A percentile compares a stretch with the other conserved stretches of the same genome.
Conservation (phyloP, 1,140 invertebrate genomes). For the Campodea augens region DNA sequence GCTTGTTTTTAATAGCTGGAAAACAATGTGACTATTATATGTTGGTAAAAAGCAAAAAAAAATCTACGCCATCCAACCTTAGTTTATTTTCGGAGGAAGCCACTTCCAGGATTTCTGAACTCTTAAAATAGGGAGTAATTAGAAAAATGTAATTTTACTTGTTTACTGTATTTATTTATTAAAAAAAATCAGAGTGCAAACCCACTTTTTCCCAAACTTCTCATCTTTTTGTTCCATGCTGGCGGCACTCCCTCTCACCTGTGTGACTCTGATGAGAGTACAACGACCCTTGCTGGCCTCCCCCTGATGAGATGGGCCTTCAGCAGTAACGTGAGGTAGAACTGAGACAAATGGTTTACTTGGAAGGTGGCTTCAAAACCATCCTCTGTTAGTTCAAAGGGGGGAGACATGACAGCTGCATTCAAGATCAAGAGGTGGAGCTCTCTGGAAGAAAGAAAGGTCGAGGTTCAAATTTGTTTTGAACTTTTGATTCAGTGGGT, state of each 20-base stretch:
- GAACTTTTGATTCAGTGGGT: constrained; percentile 2
- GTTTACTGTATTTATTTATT: too few species aligned
- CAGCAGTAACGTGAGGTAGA: constrained; percentile 61
- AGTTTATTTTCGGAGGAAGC: too few species aligned
- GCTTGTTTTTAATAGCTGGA: too few species aligned
- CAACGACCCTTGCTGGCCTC: constrained; percentile 53
- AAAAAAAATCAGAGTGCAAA: not conserved
- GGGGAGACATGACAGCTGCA: constrained; percentile 68
- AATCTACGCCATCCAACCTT: too few species aligned
- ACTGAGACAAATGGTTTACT: constrained; percentile 48
- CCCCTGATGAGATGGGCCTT: constrained; percentile 50
- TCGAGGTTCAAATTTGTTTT: constrained; percentile 2
- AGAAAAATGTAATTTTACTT: too few species aligned
- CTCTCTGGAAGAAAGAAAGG: constrained; percentile 32
- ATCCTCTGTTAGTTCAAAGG: constrained; percentile 59
- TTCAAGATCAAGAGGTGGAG: constrained; percentile 78
- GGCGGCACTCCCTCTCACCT: constrained; percentile 36
- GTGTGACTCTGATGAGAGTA: constrained; percentile 83
- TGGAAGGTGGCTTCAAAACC: constrained; percentile 75
- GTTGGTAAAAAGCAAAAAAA: too few species aligned
- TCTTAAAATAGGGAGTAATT: too few species aligned
- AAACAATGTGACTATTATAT: not conserved
- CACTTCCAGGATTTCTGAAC: too few species aligned
- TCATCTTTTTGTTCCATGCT: not conserved
- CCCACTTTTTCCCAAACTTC: not conserved